These are phyloP conservation scores for Leptodactylus fallax DNA, from an alignment of 2,797 vertebrate species.

Conservation along the genomic window DNA sequence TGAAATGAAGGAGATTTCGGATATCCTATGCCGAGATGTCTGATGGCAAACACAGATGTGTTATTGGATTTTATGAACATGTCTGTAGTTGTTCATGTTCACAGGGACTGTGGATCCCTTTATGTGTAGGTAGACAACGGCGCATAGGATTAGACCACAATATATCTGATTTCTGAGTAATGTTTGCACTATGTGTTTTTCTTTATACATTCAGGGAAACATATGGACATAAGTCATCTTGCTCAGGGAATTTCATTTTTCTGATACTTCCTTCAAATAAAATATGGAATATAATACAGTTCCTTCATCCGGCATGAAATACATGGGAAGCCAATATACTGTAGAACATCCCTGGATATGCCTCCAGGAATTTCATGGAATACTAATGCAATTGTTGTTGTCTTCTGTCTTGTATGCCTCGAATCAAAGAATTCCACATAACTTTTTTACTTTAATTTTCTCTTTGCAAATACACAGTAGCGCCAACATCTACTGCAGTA, in stretches of 20 bases:
- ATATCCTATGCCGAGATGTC: slow-evolving; percentile 54
- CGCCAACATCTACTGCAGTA: too few species aligned
- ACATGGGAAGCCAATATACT: background rate
- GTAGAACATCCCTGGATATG: background rate
- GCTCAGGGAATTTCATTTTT: background rate
- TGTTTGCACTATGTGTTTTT: background rate
- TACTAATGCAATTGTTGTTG: background rate
- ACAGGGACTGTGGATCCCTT: background rate
- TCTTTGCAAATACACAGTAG: too few species aligned
- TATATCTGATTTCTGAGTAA: background rate
- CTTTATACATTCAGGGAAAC: background rate
- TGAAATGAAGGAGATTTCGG: slow-evolving; percentile 56
- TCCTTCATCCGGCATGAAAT: background rate
- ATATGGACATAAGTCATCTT: background rate
- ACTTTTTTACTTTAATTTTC: too few species aligned
- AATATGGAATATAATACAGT: background rate
- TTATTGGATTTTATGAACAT: slow-evolving; percentile 52
- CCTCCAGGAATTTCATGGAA: background rate
- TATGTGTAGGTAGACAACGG: background rate
- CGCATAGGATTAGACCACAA: background rate
- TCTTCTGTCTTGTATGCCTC: too few species aligned
- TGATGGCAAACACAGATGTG: slow-evolving; percentile 57
- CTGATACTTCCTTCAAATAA: background rate
- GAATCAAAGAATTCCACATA: too few species aligned
- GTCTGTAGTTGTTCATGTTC: slow-evolving; percentile 31